Percentiles rank a stretch among this genome's conserved stretches.
phyloP scores from a whole-genome alignment of 2,113 vertebrate genomes.

The Halichoeres trimaculatus region DNA sequence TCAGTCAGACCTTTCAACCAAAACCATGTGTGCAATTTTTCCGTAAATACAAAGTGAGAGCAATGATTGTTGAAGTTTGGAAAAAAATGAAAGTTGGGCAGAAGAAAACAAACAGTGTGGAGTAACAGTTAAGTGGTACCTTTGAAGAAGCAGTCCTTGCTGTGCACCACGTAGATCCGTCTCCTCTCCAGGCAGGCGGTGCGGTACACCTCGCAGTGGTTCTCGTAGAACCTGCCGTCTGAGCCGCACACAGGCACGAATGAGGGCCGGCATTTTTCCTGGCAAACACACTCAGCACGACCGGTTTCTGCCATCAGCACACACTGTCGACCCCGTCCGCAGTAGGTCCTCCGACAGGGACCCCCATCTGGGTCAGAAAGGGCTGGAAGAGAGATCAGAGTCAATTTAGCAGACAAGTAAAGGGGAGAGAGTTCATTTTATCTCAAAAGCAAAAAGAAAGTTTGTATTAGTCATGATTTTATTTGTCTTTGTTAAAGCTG shows the following conservation, averaged over 20 bases:
- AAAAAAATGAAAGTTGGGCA: too few relatives aligned
- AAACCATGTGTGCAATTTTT: too few relatives aligned
- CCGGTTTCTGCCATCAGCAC: constrained; percentile 81
- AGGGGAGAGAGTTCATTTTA: neutral
- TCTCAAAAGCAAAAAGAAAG: neutral
- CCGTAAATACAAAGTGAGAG: neutral
- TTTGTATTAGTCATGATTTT: neutral
- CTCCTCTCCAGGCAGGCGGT: constrained; percentile 89
- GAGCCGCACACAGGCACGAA: constrained; percentile 95
- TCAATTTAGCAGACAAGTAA: too few relatives aligned
- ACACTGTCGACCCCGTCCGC: constrained; percentile 88
- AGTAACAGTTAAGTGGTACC: constrained; percentile 80
- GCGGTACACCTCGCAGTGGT: constrained; percentile 94
- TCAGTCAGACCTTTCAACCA: too few relatives aligned
- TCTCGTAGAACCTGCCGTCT: constrained; percentile 92
- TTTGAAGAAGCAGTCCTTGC: constrained; percentile 97
- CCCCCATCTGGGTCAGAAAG: constrained; percentile 64
- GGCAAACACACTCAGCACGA: constrained; percentile 87
- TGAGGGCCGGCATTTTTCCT: constrained; percentile 86
- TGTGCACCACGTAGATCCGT: constrained; percentile 87
- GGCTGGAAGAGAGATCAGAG: constrained; percentile 63
- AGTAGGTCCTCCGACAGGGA: constrained; percentile 85
- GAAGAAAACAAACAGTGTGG: neutral
- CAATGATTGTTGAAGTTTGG: neutral
- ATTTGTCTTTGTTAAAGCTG: neutral